Conservation (phyloP, 2,888 invertebrate genomes). For the Toxonevra muliebris region DNA sequence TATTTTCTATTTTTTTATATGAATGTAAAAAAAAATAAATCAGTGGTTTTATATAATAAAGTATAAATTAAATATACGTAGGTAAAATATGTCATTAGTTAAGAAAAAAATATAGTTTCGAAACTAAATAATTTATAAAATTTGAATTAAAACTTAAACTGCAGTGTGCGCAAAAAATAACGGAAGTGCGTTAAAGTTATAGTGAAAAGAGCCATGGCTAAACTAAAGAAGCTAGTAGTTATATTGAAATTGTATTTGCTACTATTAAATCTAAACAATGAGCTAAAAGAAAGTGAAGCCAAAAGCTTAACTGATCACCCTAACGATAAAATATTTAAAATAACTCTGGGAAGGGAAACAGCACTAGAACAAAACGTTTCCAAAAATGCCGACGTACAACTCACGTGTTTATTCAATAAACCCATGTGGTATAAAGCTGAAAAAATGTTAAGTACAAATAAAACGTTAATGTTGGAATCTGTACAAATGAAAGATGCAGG, state of each 20-base stretch:
- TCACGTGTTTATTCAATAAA: constrained; percentile 39
- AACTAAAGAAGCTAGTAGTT: no score
- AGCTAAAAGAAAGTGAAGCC: background rate
- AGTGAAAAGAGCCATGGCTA: no score
- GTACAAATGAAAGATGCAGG: constrained; percentile 49
- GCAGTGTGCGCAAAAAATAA: no score
- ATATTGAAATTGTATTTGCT: no score
- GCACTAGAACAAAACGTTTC: constrained; percentile 12
- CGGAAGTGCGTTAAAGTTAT: no score
- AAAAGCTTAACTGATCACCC: background rate
- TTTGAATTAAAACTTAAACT: no score
- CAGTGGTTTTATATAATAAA: no score
- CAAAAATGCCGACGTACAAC: constrained; percentile 44
- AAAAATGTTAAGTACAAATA: constrained; percentile 33
- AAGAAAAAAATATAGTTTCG: no score
- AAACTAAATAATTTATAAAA: no score
- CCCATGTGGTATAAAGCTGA: constrained; percentile 49
- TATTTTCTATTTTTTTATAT: constrained; percentile 39
- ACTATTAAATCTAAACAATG: no score
- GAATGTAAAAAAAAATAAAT: no score
- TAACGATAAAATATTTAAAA: background rate
- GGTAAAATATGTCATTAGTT: constrained; percentile 22
- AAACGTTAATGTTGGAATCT: constrained; percentile 38
- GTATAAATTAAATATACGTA: background rate
- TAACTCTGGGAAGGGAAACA: background rate